These are phyloP conservation scores for Pomatostomus ruficeps DNA, from an alignment of 2,113 vertebrate genomes.

Conservation along the genomic window DNA sequence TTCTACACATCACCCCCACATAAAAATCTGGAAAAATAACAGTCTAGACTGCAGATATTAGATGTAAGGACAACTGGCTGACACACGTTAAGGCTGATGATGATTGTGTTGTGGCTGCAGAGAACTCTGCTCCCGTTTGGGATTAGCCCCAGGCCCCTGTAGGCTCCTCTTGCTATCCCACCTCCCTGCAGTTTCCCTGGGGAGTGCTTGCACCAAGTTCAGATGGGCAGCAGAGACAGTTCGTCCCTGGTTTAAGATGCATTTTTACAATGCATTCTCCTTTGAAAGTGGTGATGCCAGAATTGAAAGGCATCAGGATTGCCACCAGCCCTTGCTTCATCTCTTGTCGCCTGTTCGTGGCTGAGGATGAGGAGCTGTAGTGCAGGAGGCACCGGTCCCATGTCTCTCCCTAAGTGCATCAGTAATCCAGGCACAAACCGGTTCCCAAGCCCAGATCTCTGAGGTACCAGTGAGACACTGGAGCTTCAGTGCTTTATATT, in stretches of 20 bases:
- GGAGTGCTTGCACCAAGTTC: neutral
- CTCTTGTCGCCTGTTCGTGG: rapidly evolving
- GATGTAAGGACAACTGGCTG: neutral
- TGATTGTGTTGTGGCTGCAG: neutral
- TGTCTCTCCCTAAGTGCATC: rapidly evolving
- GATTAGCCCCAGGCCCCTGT: neutral
- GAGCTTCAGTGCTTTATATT: neutral
- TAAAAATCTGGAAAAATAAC: neutral
- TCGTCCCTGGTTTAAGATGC: neutral
- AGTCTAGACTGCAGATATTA: neutral
- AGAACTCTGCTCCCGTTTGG: neutral
- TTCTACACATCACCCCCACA: neutral
- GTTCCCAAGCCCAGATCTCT: neutral
- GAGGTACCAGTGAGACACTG: neutral
- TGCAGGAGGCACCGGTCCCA: rapidly evolving
- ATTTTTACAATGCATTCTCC: neutral
- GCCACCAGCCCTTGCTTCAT: neutral
- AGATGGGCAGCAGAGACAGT: neutral
- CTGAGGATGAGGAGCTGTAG: neutral
- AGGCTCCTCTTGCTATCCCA: neutral
- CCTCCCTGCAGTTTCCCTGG: neutral
- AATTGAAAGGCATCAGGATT: neutral
- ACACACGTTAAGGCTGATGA: neutral
- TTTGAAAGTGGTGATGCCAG: neutral
- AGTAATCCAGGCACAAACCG: neutral